These are phyloP conservation scores for Zaprionus lachaisei DNA, from an alignment of 1,140 invertebrate species.

Conservation along the genomic window DNA sequence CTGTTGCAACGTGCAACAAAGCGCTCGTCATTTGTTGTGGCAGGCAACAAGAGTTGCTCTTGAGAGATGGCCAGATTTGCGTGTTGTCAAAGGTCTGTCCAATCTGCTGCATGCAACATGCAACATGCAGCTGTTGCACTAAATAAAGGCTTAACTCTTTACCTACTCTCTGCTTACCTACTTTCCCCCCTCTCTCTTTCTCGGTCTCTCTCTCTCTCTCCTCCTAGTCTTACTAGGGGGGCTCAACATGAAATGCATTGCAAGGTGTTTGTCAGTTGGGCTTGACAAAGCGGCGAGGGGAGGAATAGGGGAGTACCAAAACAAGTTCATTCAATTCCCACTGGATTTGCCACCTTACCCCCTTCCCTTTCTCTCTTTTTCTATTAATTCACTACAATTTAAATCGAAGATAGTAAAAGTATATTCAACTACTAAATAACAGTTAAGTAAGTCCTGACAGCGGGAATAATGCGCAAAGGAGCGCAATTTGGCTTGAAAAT, in stretches of 20 bases:
- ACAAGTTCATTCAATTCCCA: no score
- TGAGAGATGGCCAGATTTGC: conserved; percentile 26
- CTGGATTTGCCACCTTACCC: no score
- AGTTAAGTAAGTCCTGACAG: no score
- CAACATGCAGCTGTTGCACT: conserved; percentile 24
- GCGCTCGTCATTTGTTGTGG: conserved; percentile 24
- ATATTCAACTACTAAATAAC: no score
- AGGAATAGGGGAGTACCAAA: no score
- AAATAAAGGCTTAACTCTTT: conserved; percentile 24
- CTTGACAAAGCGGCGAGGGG: no score
- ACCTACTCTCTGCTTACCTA: background rate
- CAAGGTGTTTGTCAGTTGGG: background rate
- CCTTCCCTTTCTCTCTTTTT: no score
- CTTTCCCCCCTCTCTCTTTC: background rate
- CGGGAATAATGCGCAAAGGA: no score
- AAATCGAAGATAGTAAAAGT: no score
- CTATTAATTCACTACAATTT: no score
- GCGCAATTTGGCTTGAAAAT: background rate
- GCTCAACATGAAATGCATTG: conserved; percentile 1
- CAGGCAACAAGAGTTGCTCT: background rate
- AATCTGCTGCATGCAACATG: conserved; percentile 30
- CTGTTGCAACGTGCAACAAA: conserved; percentile 21
- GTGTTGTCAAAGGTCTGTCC: conserved; percentile 29
- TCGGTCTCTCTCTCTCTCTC: background rate
- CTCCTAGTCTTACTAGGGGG: background rate